These are phyloP conservation scores for Prosapia bicincta DNA, from an alignment of 2,888 invertebrate genomes.

Conservation along the genomic window DNA sequence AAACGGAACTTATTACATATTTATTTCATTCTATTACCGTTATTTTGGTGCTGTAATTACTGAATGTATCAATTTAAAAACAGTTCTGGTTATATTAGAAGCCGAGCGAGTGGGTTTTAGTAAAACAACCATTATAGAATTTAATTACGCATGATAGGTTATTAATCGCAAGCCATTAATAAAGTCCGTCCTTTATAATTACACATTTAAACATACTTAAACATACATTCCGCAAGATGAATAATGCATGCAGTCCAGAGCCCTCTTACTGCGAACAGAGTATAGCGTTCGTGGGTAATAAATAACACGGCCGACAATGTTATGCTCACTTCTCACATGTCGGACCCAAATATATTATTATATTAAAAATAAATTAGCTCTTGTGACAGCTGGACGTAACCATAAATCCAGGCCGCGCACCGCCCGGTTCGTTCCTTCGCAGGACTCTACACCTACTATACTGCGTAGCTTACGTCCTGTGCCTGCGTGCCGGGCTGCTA, in stretches of 20 bases:
- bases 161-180: background rate
- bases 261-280: background rate
- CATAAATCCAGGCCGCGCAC: background rate
- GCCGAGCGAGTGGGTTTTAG: no score
- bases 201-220: background rate
- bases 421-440: background rate
- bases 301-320: background rate
- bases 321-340: conserved; percentile 2
- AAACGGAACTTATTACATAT: no score
- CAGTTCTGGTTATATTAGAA: no score
- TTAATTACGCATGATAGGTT: background rate
- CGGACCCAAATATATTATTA: conserved; percentile 2
- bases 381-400: background rate
- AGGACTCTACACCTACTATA: background rate
- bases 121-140: no score
- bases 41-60: no score
- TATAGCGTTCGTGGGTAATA: background rate
- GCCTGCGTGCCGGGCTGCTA: no score
- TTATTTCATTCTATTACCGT: no score
- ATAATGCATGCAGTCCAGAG: background rate
- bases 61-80: no score
- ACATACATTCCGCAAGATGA: background rate
- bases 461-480: no score
- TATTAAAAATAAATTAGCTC: background rate
- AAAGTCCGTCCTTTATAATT: background rate